Evolutionary conservation across 1,140 invertebrate genomes (phyloP).

Genomic region (Drosophila navojoa): DNA sequence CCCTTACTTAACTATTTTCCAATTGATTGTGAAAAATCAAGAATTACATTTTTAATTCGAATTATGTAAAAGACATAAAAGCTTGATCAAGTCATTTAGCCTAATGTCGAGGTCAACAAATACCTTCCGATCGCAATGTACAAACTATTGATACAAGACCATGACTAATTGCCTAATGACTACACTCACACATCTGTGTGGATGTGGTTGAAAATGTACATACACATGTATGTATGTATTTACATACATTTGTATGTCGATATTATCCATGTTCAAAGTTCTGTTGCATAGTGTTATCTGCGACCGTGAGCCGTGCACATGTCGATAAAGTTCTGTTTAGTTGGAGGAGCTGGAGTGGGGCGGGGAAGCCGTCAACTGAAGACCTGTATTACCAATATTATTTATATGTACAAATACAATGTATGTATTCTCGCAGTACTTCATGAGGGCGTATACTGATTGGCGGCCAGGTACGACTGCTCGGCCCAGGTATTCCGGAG

Average conservation of each 20-base stretch:
- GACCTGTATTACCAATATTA: conserved; percentile 3
- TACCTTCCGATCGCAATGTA: not conserved
- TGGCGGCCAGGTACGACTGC: not conserved
- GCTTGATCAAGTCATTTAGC: too few species aligned
- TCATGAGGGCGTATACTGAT: not conserved
- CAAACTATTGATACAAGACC: not conserved
- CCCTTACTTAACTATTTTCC: too few species aligned
- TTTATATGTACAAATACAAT: not conserved
- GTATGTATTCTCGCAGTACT: not conserved
- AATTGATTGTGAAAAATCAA: not conserved
- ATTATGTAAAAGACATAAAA: too few species aligned
- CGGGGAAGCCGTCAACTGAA: conserved; percentile 1
- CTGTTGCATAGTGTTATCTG: conserved; percentile 35
- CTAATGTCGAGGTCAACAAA: not conserved
- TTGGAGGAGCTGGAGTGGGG: not conserved
- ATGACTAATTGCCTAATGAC: conserved; percentile 2
- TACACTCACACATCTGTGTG: not conserved
- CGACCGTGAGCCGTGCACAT: conserved; percentile 11
- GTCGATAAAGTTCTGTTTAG: conserved; percentile 43
- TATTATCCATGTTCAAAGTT: conserved; percentile 10
- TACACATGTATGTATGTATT: not conserved
- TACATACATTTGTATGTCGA: not conserved
- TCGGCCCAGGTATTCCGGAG: conserved; percentile 18
- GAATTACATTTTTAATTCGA: not conserved
- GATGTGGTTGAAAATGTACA: too few species aligned